A percentile compares a stretch with the other conserved stretches of the same genome.
Conservation (phyloP, 2,888 invertebrate genomes). For the Pyralis farinalis region DNA sequence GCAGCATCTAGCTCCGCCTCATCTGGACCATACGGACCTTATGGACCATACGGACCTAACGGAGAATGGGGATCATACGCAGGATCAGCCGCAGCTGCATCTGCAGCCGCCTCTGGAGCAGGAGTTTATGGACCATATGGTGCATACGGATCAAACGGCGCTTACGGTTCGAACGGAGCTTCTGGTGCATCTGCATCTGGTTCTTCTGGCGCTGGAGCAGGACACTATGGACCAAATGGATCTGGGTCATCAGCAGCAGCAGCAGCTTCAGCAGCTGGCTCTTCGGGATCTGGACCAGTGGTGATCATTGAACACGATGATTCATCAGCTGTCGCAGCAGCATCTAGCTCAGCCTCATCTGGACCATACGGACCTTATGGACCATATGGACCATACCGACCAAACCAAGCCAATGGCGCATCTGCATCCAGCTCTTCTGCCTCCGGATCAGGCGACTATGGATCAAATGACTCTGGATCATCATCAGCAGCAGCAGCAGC, state of each 20-base stretch:
- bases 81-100: conserved; percentile 5
- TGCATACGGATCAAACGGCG: no score
- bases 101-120: no score
- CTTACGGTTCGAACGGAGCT: no score
- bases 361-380: not conserved
- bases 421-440: conserved; percentile 1
- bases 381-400: not conserved
- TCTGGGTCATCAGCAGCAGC: no score
- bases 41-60: not conserved
- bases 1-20: conserved; percentile 12
- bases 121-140: no score
- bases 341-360: not conserved
- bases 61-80: conserved; percentile 11
- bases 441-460: conserved; percentile 6
- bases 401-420: conserved; percentile 6
- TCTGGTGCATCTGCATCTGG: no score
- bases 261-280: no score
- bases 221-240: no score
- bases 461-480: conserved; percentile 11
- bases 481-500: conserved; percentile 10
- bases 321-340: conserved; percentile 10
- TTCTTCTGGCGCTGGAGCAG: no score
- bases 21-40: conserved; percentile 8
- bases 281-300: no score
- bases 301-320: no score